Conservation (phyloP, 1,140 invertebrate species). For the Euwallacea fornicatus region DNA sequence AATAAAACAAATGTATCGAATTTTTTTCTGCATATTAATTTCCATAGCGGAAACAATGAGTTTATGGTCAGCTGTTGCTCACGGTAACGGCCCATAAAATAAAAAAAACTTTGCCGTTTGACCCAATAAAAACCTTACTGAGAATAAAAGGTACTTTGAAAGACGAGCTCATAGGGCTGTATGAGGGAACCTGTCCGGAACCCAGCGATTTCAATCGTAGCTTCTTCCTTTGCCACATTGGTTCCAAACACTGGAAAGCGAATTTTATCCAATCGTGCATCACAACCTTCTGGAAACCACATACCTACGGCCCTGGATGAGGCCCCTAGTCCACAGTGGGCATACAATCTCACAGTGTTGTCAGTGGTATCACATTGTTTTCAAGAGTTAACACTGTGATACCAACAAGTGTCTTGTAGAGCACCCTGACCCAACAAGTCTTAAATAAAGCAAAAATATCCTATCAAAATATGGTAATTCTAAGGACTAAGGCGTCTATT, state of each 20-base stretch:
- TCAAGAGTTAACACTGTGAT: conserved; percentile 61
- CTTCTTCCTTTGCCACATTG: background rate
- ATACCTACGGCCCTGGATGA: background rate
- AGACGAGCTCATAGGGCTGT: conserved; percentile 2
- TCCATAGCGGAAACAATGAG: too few species aligned
- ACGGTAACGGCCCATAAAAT: too few species aligned
- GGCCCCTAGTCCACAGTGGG: conserved; percentile 58
- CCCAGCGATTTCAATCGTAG: background rate
- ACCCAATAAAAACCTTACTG: conserved; percentile 10
- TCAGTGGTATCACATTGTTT: conserved; percentile 50
- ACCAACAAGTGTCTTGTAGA: conserved; percentile 71
- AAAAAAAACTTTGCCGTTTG: too few species aligned
- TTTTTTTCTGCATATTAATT: too few species aligned
- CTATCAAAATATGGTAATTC: background rate
- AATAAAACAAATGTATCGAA: too few species aligned
- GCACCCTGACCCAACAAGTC: conserved; percentile 73
- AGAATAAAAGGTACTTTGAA: background rate
- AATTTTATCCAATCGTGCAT: too few species aligned
- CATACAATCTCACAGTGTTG: conserved; percentile 61
- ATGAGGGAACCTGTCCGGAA: background rate
- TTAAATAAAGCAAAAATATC: conserved; percentile 40
- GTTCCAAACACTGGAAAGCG: conserved; percentile 16
- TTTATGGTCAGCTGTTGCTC: too few species aligned
- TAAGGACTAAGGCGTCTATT: too few species aligned
- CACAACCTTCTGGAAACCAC: background rate